Conservation (phyloP, 2,797 vertebrate genomes). For the Balearica regulorum region DNA sequence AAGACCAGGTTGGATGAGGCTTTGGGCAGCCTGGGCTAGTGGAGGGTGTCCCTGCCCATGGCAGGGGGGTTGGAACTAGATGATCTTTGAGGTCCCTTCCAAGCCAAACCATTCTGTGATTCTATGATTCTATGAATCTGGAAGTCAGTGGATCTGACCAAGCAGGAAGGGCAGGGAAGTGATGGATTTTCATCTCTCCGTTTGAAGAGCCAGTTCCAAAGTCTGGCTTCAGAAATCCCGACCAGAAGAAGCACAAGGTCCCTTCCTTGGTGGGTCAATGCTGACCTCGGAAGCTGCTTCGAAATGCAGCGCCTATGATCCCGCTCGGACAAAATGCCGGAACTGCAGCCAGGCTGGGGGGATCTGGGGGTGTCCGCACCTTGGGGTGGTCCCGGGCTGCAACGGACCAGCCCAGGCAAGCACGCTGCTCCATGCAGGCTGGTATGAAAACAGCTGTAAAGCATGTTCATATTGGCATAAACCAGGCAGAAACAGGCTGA, state of each 20-base stretch:
- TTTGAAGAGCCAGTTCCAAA: neutral
- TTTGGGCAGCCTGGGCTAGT: no score
- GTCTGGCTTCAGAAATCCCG: neutral
- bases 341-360: neutral
- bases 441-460: neutral
- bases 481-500: neutral
- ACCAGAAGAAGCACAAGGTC: neutral
- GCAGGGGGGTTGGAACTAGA: no score
- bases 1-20: neutral
- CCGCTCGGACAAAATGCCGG: neutral
- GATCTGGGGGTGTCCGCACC: fast-evolving
- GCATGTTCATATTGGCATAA: neutral
- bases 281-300: neutral
- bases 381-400: neutral
- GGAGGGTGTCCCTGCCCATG: no score
- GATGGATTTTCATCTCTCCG: neutral
- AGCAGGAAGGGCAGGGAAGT: neutral
- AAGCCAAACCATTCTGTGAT: no score
- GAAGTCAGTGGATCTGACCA: neutral
- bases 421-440: fast-evolving
- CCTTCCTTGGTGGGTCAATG: neutral
- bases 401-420: neutral
- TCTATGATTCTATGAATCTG: neutral
- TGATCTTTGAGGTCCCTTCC: no score
- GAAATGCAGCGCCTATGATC: neutral